Evolutionary conservation across 1,140 invertebrate species (phyloP).

Genomic region (Sinonovacula constricta): DNA sequence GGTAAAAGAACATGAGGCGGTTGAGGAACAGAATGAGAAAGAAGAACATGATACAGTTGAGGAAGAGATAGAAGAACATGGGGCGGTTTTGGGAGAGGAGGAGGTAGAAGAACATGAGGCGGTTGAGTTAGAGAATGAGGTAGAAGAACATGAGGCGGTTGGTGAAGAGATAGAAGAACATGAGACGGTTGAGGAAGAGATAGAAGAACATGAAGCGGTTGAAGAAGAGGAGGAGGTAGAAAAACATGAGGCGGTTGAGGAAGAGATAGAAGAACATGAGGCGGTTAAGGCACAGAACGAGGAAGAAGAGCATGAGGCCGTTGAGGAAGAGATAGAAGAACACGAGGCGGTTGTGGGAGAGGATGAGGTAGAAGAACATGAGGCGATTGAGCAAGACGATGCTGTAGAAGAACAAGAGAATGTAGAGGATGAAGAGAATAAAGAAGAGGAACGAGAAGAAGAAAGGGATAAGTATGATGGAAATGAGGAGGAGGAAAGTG

Average conservation of each 20-base stretch:
- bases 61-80: constrained; percentile 2
- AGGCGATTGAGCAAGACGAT: background rate
- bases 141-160: background rate
- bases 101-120: background rate
- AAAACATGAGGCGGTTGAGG: constrained; percentile 24
- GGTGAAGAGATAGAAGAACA: constrained; percentile 1
- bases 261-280: constrained; percentile 16
- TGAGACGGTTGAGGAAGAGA: constrained; percentile 8
- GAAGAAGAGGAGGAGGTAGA: constrained; percentile 33
- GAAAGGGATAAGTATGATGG: background rate
- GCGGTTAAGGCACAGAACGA: constrained; percentile 5
- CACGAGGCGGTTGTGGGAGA: background rate
- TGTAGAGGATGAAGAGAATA: background rate
- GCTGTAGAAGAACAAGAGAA: background rate
- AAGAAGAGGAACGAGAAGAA: background rate
- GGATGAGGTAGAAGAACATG: background rate
- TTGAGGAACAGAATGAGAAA: background rate
- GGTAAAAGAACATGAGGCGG: background rate
- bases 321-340: background rate
- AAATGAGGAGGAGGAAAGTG: too few species aligned
- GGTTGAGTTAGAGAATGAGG: background rate
- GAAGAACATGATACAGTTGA: background rate
- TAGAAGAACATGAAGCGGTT: constrained; percentile 7
- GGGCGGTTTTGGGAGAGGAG: background rate
- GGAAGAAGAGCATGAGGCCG: constrained; percentile 3